phyloP scores from a whole-genome alignment of 1,140 invertebrate species.

The Planococcus citri region DNA sequence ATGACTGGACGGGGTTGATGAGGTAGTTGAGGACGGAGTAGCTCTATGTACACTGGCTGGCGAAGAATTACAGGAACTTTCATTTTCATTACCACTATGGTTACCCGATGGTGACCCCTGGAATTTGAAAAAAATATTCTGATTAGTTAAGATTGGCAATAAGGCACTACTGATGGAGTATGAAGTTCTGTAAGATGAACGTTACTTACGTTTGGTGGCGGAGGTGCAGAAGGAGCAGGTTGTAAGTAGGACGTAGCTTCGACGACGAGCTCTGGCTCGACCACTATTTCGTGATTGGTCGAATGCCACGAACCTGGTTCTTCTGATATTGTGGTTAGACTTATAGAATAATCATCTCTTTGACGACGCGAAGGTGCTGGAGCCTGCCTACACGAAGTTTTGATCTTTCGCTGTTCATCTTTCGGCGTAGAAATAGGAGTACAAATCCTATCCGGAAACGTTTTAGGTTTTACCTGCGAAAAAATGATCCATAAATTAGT shows the following conservation, averaged over 20 bases:
- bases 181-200: not conserved
- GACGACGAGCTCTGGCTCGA: conserved; percentile 87
- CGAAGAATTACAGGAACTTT: conserved; percentile 22
- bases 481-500: conserved; percentile 21
- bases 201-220: conserved; percentile 22
- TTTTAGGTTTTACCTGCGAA: conserved; percentile 55
- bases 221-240: conserved; percentile 26
- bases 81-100: conserved; percentile 3
- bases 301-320: conserved; percentile 65
- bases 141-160: too few species aligned
- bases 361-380: conserved; percentile 32
- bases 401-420: conserved; percentile 33
- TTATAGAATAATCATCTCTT: conserved; percentile 49
- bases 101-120: not conserved
- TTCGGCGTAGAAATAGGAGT: conserved; percentile 61
- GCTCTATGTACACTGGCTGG: conserved; percentile 28
- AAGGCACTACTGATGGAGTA: not conserved
- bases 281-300: conserved; percentile 75
- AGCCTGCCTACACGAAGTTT: conserved; percentile 30
- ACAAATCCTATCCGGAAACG: conserved; percentile 68
- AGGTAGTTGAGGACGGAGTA: conserved; percentile 36
- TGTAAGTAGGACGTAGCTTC: conserved; percentile 67
- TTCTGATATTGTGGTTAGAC: conserved; percentile 81
- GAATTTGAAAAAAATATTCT: too few species aligned
- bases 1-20: conserved; percentile 34